A percentile compares a stretch with the other conserved stretches of the same genome.
These are phyloP conservation scores for Crossaster papposus DNA, from an alignment of 53 echinoderm and acorn worm genomes.

Conservation along the genomic window DNA sequence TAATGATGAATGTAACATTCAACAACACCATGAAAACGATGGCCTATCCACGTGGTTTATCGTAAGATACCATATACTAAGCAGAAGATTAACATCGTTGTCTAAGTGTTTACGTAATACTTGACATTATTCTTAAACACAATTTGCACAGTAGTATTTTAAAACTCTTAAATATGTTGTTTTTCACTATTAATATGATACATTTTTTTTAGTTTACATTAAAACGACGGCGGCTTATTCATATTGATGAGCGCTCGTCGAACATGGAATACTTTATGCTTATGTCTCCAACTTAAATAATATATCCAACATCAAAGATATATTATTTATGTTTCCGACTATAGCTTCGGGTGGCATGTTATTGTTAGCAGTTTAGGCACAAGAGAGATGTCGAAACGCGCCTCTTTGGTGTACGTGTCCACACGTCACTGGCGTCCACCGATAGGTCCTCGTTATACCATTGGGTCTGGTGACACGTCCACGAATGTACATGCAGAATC, in stretches of 20 bases:
- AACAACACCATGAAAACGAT: neutral
- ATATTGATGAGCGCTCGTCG: slow-evolving; percentile 27
- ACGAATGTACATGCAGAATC: neutral
- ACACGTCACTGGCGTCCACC: neutral
- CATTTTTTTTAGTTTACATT: slow-evolving; percentile 38
- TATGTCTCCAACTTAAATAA: slow-evolving; percentile 30
- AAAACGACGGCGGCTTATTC: slow-evolving; percentile 31
- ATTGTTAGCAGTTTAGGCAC: slow-evolving; percentile 32
- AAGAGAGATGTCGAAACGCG: slow-evolving; percentile 20
- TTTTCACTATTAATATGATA: slow-evolving; percentile 42
- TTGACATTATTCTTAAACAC: slow-evolving; percentile 34
- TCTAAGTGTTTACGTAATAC: slow-evolving; percentile 37
- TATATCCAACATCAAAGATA: neutral
- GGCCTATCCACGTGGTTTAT: neutral
- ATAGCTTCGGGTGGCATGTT: slow-evolving; percentile 19
- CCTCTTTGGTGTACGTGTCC: slow-evolving; percentile 43
- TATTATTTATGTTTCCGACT: slow-evolving; percentile 26
- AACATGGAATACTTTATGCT: slow-evolving; percentile 49
- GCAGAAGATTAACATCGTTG: slow-evolving; percentile 42
- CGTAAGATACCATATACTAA: neutral
- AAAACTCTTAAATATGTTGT: slow-evolving; percentile 33
- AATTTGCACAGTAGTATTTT: slow-evolving; percentile 44
- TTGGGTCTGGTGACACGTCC: neutral
- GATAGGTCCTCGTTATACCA: neutral
- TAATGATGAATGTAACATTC: neutral